Evolutionary conservation across 2,888 invertebrate species (phyloP).

Genomic region (Cylloceria caligata): DNA sequence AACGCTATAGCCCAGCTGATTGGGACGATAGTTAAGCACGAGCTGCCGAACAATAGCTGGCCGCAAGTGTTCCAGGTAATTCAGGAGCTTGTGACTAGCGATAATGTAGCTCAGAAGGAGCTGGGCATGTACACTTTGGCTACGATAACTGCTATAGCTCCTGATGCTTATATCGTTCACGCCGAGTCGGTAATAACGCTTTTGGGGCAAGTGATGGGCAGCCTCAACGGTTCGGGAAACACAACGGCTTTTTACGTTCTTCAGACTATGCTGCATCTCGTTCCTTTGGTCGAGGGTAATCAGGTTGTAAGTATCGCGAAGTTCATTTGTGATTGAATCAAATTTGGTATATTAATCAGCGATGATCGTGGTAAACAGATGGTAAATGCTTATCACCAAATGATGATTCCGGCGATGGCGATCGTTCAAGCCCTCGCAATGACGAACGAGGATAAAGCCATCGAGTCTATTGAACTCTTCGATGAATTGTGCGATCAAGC

Average conservation of each 20-base stretch:
- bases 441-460: conserved; percentile 87
- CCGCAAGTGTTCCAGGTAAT: conserved; percentile 89
- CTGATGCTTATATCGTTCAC: conserved; percentile 89
- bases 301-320: conserved; percentile 85
- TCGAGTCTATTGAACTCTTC: conserved; percentile 88
- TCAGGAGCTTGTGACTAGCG: conserved; percentile 86
- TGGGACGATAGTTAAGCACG: conserved; percentile 90
- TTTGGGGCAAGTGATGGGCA: conserved; percentile 86
- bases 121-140: conserved; percentile 89
- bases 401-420: conserved; percentile 88
- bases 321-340: not conserved
- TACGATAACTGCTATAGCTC: conserved; percentile 89
- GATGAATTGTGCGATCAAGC: conserved; percentile 89
- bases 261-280: conserved; percentile 88
- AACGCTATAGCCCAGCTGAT: conserved; percentile 90
- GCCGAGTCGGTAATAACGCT: conserved; percentile 86
- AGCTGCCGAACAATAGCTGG: conserved; percentile 87
- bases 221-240: conserved; percentile 83
- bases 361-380: conserved; percentile 81
- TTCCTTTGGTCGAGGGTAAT: conserved; percentile 88
- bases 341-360: not conserved
- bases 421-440: conserved; percentile 87
- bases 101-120: conserved; percentile 87
- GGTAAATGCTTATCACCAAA: conserved; percentile 86
- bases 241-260: conserved; percentile 87